phyloP scores from a whole-genome alignment of 2,113 vertebrate species.

The Forbesichthys papilliferus region DNA sequence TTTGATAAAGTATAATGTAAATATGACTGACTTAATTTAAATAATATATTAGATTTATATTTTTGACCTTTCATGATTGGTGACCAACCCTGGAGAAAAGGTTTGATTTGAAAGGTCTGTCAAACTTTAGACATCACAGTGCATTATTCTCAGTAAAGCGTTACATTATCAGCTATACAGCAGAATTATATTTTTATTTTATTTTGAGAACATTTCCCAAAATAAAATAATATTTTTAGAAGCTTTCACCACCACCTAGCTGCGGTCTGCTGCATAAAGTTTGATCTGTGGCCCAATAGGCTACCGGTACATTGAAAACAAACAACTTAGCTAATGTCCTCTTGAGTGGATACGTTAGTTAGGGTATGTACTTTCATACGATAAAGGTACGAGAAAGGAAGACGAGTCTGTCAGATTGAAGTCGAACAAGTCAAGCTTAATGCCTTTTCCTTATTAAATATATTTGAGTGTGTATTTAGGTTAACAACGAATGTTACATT shows the following conservation, averaged over 20 bases:
- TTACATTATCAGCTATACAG: neutral
- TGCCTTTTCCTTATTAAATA: neutral
- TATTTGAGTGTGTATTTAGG: neutral
- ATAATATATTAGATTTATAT: conserved; percentile 24
- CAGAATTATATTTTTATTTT: neutral
- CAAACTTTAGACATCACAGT: conserved; percentile 16
- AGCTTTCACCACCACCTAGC: neutral
- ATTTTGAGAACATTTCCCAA: neutral
- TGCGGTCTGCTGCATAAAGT: neutral
- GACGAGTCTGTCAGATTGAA: neutral
- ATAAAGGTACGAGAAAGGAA: neutral
- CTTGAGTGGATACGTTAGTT: neutral
- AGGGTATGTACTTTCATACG: neutral
- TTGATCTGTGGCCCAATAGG: neutral
- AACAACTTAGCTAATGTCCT: neutral
- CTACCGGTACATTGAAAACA: neutral
- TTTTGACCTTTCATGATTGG: conserved; percentile 48
- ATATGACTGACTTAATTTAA: neutral
- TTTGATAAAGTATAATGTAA: neutral
- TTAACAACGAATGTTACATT: too few relatives aligned
- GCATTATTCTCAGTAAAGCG: conserved; percentile 11
- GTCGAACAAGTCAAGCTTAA: neutral
- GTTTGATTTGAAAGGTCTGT: conserved; percentile 21
- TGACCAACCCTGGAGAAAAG: conserved; percentile 44
- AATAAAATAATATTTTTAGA: neutral